Conservation (phyloP, 1,140 invertebrate genomes). For the Monomorium pharaonis region DNA sequence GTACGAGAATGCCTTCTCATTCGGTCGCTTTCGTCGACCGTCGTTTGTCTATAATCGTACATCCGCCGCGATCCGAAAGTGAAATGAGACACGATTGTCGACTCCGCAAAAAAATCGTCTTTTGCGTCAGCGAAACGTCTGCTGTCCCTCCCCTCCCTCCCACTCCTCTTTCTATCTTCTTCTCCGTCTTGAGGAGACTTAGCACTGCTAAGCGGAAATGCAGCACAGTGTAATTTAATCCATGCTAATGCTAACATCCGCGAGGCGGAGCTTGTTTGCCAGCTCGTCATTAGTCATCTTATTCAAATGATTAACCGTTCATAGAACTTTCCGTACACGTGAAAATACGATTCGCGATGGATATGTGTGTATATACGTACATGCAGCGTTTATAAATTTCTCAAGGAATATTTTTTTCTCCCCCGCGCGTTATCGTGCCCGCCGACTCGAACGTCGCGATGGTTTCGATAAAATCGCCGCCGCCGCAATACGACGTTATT, state of each 20-base stretch:
- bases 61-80: background rate
- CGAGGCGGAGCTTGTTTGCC: slow-evolving; percentile 14
- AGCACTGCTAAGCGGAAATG: slow-evolving; percentile 12
- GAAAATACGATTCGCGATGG: background rate
- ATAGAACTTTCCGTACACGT: background rate
- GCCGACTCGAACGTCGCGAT: background rate
- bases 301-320: slow-evolving; percentile 4
- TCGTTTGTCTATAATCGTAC: background rate
- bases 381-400: background rate
- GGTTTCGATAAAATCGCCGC: background rate
- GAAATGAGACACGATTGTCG: background rate
- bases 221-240: slow-evolving; percentile 25
- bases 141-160: background rate
- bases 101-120: background rate
- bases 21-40: background rate
- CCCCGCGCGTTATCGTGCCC: background rate
- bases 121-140: background rate
- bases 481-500: too few species aligned
- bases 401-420: background rate
- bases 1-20: background rate
- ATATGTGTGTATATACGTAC: too few species aligned
- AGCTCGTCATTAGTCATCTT: slow-evolving; percentile 23
- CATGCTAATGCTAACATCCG: slow-evolving; percentile 21
- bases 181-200: background rate
- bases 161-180: background rate